phyloP scores from a whole-genome alignment of 2,888 invertebrate species.

The Drosophila silvestris region DNA sequence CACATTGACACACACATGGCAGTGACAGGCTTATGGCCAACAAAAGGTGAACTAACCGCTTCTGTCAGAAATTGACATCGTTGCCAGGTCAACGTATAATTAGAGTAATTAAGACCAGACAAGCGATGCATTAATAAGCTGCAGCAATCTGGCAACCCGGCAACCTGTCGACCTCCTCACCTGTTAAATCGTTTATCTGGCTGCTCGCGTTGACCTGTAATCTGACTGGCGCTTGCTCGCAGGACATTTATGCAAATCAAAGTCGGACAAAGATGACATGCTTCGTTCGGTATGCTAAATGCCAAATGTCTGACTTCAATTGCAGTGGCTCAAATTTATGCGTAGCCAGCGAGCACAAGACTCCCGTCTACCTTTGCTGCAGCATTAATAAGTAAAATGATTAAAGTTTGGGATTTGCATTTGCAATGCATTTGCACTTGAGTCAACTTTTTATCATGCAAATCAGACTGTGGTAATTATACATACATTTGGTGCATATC shows the following conservation, averaged over 20 bases:
- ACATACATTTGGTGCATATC: constrained; percentile 63
- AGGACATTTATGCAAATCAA: constrained; percentile 63
- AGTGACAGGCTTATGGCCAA: background rate
- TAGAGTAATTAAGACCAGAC: constrained; percentile 67
- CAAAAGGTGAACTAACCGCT: constrained; percentile 37
- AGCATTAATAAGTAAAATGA: constrained; percentile 57
- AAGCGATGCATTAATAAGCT: constrained; percentile 68
- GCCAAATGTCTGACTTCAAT: constrained; percentile 17
- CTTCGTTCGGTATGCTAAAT: constrained; percentile 22
- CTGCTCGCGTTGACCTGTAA: constrained; percentile 18
- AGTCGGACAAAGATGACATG: constrained; percentile 14
- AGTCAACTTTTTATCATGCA: constrained; percentile 35
- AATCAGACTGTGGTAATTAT: constrained; percentile 52
- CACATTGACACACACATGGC: background rate
- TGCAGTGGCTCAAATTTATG: constrained; percentile 15
- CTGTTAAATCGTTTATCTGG: constrained; percentile 11
- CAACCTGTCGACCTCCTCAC: constrained; percentile 21
- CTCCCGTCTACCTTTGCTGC: constrained; percentile 11
- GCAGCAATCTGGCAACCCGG: constrained; percentile 30
- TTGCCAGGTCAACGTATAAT: constrained; percentile 57
- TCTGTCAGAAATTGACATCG: constrained; percentile 25
- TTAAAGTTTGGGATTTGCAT: constrained; percentile 42
- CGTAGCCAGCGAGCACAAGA: constrained; percentile 3
- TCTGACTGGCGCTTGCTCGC: constrained; percentile 7
- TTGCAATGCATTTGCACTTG: constrained; percentile 27